Conservation (phyloP, 2,113 vertebrate genomes). For the Hippopotamus amphibius region DNA sequence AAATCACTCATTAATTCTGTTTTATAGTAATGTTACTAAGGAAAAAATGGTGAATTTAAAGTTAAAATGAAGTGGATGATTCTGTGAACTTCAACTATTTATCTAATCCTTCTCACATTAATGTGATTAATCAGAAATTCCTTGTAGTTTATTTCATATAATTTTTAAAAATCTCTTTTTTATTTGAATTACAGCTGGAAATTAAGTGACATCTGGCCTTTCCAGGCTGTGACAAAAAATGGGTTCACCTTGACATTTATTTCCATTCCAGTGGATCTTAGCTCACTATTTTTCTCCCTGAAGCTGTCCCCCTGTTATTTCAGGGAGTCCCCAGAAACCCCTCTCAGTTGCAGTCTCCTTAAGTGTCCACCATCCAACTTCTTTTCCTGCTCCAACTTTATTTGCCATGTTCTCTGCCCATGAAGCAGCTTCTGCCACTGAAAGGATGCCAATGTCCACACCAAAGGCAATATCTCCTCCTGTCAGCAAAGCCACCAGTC, state of each 20-base stretch:
- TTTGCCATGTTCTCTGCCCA: background rate
- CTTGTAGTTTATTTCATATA: slow-evolving; percentile 51
- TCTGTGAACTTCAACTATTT: slow-evolving; percentile 48
- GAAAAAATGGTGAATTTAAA: slow-evolving; percentile 27
- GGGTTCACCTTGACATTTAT: background rate
- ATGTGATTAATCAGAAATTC: slow-evolving; percentile 51
- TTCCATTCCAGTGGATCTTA: background rate
- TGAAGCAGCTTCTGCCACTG: background rate
- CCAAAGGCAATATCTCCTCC: background rate
- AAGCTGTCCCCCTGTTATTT: background rate
- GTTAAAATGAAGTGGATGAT: slow-evolving; percentile 46
- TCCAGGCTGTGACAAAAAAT: background rate
- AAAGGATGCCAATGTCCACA: background rate
- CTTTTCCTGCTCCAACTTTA: background rate
- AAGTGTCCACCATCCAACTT: background rate
- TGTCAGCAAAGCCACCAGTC: background rate
- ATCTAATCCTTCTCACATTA: slow-evolving; percentile 45
- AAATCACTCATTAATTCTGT: slow-evolving; percentile 51
- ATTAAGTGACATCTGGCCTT: slow-evolving; percentile 39
- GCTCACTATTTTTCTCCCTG: background rate
- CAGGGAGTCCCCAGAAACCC: background rate
- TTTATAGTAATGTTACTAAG: slow-evolving; percentile 54
- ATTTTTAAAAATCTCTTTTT: slow-evolving; percentile 27
- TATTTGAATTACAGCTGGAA: slow-evolving; percentile 8
- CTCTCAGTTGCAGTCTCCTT: background rate